Conservation (phyloP, 2,113 vertebrate genomes). For the Asarcornis scutulata region DNA sequence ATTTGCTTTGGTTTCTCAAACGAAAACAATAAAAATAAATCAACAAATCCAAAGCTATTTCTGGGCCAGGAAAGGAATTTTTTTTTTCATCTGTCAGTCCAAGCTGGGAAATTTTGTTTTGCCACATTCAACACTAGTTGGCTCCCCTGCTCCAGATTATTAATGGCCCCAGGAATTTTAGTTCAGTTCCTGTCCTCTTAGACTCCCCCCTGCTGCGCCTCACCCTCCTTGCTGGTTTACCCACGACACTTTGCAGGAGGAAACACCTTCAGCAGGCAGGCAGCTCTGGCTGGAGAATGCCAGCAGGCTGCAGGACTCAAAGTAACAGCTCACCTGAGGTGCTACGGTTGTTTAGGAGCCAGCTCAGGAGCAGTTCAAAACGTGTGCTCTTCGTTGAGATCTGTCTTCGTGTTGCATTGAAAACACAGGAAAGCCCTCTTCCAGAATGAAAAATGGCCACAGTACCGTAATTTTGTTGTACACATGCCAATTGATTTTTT, state of each 20-base stretch:
- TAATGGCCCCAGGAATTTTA: background rate
- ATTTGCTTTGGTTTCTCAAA: background rate
- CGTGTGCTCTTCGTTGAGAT: background rate
- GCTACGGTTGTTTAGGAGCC: background rate
- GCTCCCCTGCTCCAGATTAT: background rate
- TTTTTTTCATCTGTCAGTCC: background rate
- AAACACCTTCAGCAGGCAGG: background rate
- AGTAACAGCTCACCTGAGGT: background rate
- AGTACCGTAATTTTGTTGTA: background rate
- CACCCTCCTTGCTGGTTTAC: background rate
- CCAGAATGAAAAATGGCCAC: background rate
- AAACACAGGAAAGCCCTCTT: background rate
- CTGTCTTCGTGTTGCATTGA: too few relatives aligned
- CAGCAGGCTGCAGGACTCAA: background rate
- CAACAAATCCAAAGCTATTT: background rate
- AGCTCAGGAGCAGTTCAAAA: background rate
- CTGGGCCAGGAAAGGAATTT: background rate
- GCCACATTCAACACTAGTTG: background rate
- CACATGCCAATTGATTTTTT: background rate
- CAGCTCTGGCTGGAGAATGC: background rate
- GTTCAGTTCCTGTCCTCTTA: background rate
- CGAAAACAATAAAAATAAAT: background rate
- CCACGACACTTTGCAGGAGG: background rate
- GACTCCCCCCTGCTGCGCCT: background rate
- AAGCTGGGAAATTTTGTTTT: background rate